Percentiles rank a stretch among this genome's conserved stretches.
Conservation (phyloP, 2,113 vertebrate species). For the Saguinus imperator region DNA sequence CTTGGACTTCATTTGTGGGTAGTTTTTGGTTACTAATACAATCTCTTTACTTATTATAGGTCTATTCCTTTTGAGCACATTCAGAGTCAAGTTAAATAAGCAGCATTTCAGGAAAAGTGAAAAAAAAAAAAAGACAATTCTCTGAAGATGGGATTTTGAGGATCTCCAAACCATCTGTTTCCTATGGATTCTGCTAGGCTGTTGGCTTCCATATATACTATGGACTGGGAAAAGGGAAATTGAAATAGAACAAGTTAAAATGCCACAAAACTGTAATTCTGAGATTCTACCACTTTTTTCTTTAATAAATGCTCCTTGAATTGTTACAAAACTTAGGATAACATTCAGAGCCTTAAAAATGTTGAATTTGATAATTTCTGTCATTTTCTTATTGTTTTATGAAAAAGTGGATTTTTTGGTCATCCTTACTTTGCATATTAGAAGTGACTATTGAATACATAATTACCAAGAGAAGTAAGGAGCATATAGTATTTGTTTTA, state of each 20-base stretch:
- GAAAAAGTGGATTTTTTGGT: neutral
- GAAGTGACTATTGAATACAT: neutral
- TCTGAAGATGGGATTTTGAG: neutral
- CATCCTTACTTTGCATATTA: neutral
- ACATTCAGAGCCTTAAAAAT: neutral
- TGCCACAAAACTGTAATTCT: neutral
- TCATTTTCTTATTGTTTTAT: neutral
- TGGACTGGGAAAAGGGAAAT: neutral
- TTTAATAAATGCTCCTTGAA: neutral
- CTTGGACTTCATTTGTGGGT: neutral
- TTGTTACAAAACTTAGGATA: neutral
- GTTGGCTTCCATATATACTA: neutral
- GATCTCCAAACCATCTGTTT: neutral
- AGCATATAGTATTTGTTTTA: neutral
- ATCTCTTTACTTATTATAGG: neutral
- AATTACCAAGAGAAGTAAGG: neutral
- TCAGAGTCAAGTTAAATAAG: neutral
- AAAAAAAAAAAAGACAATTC: neutral
- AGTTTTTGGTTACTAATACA: neutral
- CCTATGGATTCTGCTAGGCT: neutral
- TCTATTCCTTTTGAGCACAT: neutral
- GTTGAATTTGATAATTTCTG: neutral
- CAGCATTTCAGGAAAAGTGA: neutral
- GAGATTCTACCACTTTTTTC: neutral
- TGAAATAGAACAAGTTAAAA: neutral